Percentiles rank a stretch among this genome's conserved stretches.
Evolutionary conservation across 2,797 vertebrate species (phyloP).

Genomic region (Hafferia zeledoni): DNA sequence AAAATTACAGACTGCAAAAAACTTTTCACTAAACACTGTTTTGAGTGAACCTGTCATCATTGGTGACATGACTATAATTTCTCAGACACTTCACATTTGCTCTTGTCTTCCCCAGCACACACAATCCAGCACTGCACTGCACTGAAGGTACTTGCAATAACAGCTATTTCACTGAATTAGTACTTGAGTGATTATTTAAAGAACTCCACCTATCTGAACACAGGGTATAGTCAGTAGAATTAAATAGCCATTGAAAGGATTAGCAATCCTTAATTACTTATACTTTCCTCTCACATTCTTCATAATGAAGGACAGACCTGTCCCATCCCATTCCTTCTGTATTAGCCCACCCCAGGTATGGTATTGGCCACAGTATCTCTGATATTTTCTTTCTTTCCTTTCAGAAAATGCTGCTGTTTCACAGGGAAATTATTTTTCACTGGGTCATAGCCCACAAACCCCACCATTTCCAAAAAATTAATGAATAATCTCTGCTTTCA

Average conservation of each 20-base stretch:
- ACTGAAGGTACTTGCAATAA: neutral
- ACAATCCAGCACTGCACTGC: neutral
- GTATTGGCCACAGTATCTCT: fast-evolving
- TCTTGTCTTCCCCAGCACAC: neutral
- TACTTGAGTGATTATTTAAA: neutral
- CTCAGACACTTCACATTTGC: neutral
- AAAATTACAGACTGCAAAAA: neutral
- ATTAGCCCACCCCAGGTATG: too few relatives aligned
- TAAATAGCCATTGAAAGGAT: neutral
- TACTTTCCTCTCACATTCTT: neutral
- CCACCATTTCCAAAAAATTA: neutral
- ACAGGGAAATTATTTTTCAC: neutral
- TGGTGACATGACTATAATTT: neutral
- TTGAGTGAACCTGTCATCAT: conserved; percentile 33
- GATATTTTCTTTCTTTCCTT: neutral
- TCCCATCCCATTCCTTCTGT: neutral
- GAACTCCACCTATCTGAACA: neutral
- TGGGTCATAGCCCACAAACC: neutral
- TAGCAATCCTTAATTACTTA: neutral
- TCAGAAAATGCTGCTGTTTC: neutral
- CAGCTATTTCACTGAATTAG: neutral
- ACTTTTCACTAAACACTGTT: neutral
- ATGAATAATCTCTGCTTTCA: neutral
- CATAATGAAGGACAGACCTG: neutral
- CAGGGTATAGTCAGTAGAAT: neutral